Percentiles rank a stretch among this genome's conserved stretches.
These are phyloP conservation scores for Sciurus carolinensis DNA, from an alignment of 2,797 vertebrate species.

Conservation along the genomic window DNA sequence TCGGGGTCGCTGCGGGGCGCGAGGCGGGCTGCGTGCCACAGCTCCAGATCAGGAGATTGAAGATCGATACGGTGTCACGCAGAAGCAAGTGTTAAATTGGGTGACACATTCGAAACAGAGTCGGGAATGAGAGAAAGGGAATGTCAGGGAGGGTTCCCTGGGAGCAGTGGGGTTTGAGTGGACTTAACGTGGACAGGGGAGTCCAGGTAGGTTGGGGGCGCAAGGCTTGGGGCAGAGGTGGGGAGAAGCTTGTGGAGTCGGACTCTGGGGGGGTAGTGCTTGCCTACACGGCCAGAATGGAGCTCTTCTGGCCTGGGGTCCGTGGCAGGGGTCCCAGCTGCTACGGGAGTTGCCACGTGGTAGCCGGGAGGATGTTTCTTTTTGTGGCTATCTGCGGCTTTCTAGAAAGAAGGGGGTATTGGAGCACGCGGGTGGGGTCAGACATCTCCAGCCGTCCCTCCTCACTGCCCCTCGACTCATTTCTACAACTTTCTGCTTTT, in stretches of 20 bases:
- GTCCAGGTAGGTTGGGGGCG: neutral
- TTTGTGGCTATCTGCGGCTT: neutral
- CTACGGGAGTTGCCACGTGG: fast-evolving
- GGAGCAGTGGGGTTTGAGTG: neutral
- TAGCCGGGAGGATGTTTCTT: neutral
- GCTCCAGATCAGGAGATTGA: neutral
- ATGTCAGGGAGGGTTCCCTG: neutral
- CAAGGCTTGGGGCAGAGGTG: neutral
- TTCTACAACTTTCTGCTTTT: too few relatives aligned
- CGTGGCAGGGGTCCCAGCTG: fast-evolving
- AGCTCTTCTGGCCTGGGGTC: neutral
- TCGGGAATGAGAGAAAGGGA: neutral
- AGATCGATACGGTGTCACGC: neutral
- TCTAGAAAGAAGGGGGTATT: neutral
- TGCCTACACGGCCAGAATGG: fast-evolving
- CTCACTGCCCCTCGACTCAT: neutral
- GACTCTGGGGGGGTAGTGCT: neutral
- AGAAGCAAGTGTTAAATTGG: constrained; percentile 2
- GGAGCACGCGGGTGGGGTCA: neutral
- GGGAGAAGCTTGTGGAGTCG: neutral
- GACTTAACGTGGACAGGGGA: too few relatives aligned
- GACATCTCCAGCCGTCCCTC: neutral
- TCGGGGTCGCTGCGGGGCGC: neutral
- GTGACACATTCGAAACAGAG: neutral
- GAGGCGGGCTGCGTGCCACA: neutral